Conservation (phyloP, 53 echinoderm and acorn worm genomes). For the Mesocentrotus franciscanus region DNA sequence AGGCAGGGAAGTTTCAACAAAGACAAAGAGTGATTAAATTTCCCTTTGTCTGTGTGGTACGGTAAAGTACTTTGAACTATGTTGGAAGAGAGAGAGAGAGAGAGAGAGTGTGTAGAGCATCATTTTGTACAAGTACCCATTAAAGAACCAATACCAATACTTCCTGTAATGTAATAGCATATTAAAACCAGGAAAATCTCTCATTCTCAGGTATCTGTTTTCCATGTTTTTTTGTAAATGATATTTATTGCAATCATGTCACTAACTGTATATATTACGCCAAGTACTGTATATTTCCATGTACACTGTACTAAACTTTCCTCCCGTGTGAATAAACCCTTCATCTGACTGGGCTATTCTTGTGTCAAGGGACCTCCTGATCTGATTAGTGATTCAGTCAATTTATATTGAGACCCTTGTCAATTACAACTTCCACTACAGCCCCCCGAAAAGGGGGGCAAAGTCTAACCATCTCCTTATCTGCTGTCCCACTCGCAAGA, state of each 20-base stretch:
- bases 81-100: background rate
- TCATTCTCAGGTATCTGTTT: too few relatives aligned
- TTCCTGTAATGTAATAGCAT: too few relatives aligned
- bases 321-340: background rate
- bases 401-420: conserved; percentile 47
- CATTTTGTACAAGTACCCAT: background rate
- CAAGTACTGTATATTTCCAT: too few relatives aligned
- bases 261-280: too few relatives aligned
- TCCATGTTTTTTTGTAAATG: too few relatives aligned
- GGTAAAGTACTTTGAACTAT: background rate
- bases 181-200: too few relatives aligned
- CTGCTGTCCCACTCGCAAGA: background rate
- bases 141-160: too few relatives aligned
- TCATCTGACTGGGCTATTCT: conserved; percentile 8
- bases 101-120: background rate
- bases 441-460: conserved; percentile 16
- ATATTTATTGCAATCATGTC: too few relatives aligned
- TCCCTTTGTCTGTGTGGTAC: background rate
- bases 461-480: background rate
- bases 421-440: conserved; percentile 39
- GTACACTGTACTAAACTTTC: too few relatives aligned
- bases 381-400: conserved; percentile 48
- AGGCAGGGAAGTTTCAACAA: background rate
- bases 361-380: conserved; percentile 16
- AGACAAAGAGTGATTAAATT: background rate